A percentile compares a stretch with the other conserved stretches of the same genome.
Conservation (phyloP, 1,140 invertebrate species). For the Episyrphus balteatus region DNA sequence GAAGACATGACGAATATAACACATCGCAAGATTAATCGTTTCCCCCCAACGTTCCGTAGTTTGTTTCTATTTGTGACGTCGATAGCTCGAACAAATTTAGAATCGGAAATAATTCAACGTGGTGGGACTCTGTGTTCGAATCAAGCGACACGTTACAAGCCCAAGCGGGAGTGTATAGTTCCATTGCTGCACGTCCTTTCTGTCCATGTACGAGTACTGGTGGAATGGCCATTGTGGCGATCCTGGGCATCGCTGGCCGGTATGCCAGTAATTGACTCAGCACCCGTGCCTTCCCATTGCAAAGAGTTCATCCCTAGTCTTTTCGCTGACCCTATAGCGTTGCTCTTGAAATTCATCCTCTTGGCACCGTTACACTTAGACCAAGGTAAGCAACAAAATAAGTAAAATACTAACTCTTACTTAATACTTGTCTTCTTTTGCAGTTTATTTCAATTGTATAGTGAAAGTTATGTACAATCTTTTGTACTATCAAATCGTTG, state of each 20-base stretch:
- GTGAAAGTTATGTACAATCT: slow-evolving; percentile 81
- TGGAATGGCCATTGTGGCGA: slow-evolving; percentile 52
- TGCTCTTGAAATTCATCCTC: slow-evolving; percentile 78
- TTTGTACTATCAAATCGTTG: slow-evolving; percentile 75
- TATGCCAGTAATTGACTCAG: slow-evolving; percentile 26
- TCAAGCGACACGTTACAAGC: slow-evolving; percentile 50
- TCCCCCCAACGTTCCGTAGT: slow-evolving; percentile 56
- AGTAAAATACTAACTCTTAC: not conserved
- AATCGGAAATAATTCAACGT: slow-evolving; percentile 80
- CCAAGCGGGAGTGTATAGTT: slow-evolving; percentile 80
- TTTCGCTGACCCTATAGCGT: slow-evolving; percentile 68
- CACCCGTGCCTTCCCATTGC: slow-evolving; percentile 29
- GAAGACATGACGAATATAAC: slow-evolving; percentile 80
- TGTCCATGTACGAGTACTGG: slow-evolving; percentile 65
- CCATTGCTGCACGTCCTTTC: slow-evolving; percentile 79
- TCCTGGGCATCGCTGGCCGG: slow-evolving; percentile 54
- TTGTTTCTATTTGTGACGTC: slow-evolving; percentile 83
- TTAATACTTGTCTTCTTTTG: slow-evolving; percentile 18
- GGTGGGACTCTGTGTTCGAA: slow-evolving; percentile 59
- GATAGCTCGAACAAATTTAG: slow-evolving; percentile 83
- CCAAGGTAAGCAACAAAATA: slow-evolving; percentile 50
- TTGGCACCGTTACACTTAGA: slow-evolving; percentile 75
- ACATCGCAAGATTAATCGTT: slow-evolving; percentile 29
- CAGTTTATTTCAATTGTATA: slow-evolving; percentile 77
- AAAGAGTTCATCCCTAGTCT: slow-evolving; percentile 41